These are phyloP conservation scores for Rhinolophus ferrumequinum DNA, from an alignment of 2,113 vertebrate genomes.

Conservation along the genomic window DNA sequence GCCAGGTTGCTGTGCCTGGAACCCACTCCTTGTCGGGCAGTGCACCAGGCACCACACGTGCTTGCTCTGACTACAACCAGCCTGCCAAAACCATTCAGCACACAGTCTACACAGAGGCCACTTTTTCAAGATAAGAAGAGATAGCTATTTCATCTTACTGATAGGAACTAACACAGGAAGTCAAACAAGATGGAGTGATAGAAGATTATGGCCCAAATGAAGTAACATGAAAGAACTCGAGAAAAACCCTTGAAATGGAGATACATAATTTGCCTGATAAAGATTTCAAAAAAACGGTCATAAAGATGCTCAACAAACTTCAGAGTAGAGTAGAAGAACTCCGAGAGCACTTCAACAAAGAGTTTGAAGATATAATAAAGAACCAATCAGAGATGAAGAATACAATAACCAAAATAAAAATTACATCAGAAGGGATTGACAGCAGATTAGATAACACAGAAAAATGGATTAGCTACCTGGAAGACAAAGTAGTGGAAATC, in stretches of 20 bases:
- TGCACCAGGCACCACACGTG: not conserved
- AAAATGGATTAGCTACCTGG: not conserved
- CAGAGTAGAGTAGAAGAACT: not conserved
- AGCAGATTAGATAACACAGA: not conserved
- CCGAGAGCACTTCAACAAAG: not conserved
- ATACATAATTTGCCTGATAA: not conserved
- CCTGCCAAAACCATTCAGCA: not conserved
- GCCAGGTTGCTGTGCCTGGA: not conserved
- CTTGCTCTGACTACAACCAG: not conserved
- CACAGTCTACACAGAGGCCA: not conserved
- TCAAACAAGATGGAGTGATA: not conserved
- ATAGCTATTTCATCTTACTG: not conserved
- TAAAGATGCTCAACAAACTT: not conserved
- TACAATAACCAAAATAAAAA: not conserved
- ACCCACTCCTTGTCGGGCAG: not conserved
- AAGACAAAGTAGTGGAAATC: not conserved
- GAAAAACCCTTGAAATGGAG: not conserved
- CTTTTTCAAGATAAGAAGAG: not conserved
- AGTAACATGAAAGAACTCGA: not conserved
- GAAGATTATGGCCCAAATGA: not conserved
- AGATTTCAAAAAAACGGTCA: not conserved
- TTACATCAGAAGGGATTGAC: not conserved
- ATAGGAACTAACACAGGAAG: not conserved
- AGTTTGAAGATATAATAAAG: not conserved
- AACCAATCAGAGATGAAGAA: not conserved